These are phyloP conservation scores for Pyrrhia umbra DNA, from an alignment of 2,888 invertebrate genomes.

Conservation along the genomic window DNA sequence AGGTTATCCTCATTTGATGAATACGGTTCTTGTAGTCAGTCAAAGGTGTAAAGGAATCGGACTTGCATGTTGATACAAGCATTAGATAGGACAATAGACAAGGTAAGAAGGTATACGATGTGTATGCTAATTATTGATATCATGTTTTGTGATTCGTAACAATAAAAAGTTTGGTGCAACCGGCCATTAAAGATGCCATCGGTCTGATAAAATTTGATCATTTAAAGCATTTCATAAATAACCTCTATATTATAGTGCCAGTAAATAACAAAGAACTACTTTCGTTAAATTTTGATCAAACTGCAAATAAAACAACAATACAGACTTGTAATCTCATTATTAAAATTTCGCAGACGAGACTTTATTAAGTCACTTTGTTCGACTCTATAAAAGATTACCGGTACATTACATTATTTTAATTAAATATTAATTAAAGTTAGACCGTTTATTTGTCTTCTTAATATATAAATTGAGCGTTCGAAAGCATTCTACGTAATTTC, in stretches of 20 bases:
- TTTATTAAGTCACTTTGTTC: slow-evolving; percentile 29
- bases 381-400: slow-evolving; percentile 34
- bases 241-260: background rate
- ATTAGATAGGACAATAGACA: slow-evolving; percentile 18
- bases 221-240: slow-evolving; percentile 31
- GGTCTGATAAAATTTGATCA: background rate
- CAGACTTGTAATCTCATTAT: slow-evolving; percentile 20
- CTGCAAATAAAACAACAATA: slow-evolving; percentile 1
- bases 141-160: no score
- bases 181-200: background rate
- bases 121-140: no score
- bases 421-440: slow-evolving; percentile 54
- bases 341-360: slow-evolving; percentile 21
- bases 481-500: slow-evolving; percentile 42
- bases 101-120: background rate
- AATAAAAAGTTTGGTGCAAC: no score
- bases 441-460: slow-evolving; percentile 39
- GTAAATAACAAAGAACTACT: slow-evolving; percentile 8
- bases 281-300: slow-evolving; percentile 6
- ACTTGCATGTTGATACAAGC: background rate
- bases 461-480: slow-evolving; percentile 35
- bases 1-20: slow-evolving; percentile 13
- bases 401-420: slow-evolving; percentile 33
- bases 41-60: background rate
- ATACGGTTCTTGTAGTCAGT: background rate